Conservation (phyloP, 2,113 vertebrate species). For the Apodemus speciosus region DNA sequence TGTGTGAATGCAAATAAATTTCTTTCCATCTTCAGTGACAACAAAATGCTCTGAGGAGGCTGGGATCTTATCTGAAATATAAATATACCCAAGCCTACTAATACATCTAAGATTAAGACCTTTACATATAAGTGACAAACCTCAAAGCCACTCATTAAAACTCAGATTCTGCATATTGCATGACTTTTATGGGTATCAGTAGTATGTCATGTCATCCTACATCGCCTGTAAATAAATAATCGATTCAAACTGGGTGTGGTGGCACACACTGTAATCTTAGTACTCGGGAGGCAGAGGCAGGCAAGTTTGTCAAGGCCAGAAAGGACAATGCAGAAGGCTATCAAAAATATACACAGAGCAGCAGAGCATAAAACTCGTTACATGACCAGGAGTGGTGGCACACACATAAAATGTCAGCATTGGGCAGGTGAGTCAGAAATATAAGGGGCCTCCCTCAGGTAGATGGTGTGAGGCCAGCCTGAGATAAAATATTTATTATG, state of each 20-base stretch:
- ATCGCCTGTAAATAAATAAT: constrained; percentile 45
- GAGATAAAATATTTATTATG: background rate
- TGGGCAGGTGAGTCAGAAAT: background rate
- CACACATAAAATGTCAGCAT: background rate
- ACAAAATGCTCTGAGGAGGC: background rate
- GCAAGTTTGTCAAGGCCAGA: background rate
- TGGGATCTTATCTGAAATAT: background rate
- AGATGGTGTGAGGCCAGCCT: background rate
- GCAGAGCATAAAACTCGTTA: background rate
- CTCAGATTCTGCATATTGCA: background rate
- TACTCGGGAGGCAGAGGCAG: background rate
- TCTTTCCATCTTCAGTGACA: constrained; percentile 10
- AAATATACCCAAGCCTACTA: background rate
- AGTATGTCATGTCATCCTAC: background rate
- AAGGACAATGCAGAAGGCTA: background rate
- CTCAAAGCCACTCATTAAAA: background rate
- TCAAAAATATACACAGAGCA: background rate
- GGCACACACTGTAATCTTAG: background rate
- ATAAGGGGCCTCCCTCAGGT: background rate
- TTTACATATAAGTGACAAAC: constrained; percentile 17
- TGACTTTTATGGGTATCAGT: constrained; percentile 3
- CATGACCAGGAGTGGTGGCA: background rate
- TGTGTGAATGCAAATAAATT: background rate
- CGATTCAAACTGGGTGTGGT: background rate
- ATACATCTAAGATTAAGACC: constrained; percentile 27